A percentile compares a stretch with the other conserved stretches of the same genome.
These are phyloP conservation scores for Calypte anna DNA, from an alignment of 2,113 vertebrate genomes.

Conservation along the genomic window DNA sequence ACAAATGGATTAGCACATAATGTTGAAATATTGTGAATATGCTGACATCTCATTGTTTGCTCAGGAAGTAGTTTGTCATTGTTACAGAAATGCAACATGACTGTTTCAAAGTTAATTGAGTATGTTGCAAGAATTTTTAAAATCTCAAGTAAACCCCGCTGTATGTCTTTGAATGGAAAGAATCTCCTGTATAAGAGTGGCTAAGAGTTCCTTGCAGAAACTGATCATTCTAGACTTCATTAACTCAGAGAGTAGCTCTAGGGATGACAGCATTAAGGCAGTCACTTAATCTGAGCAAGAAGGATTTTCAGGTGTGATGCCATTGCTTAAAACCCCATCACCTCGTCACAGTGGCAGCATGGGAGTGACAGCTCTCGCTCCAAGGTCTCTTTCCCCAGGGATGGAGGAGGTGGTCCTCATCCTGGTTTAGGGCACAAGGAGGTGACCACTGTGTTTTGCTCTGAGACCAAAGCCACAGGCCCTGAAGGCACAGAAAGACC, in stretches of 20 bases:
- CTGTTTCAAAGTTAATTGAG: slow-evolving; percentile 35
- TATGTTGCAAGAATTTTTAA: slow-evolving; percentile 22
- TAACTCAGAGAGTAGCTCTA: not conserved
- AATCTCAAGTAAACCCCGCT: not conserved
- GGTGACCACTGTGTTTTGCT: not conserved
- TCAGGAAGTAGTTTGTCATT: slow-evolving; percentile 60
- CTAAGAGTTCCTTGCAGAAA: too few relatives aligned
- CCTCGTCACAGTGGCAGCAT: rapidly evolving
- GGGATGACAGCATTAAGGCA: not conserved
- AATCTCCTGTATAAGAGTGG: not conserved
- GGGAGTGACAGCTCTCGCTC: not conserved
- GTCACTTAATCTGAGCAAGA: rapidly evolving
- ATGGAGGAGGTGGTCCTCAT: not conserved
- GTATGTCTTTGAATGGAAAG: not conserved
- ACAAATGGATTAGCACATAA: slow-evolving; percentile 45
- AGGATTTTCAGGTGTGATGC: not conserved
- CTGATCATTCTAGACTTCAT: not conserved
- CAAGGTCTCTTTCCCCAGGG: rapidly evolving
- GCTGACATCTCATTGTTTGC: slow-evolving; percentile 65
- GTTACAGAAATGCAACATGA: not conserved
- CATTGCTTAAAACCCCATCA: not conserved
- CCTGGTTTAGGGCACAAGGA: rapidly evolving
- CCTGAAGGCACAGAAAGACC: rapidly evolving
- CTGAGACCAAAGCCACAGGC: not conserved
- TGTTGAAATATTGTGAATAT: slow-evolving; percentile 55